Conservation (phyloP, 2,888 invertebrate species). For the Hirtodrosophila histrioides region DNA sequence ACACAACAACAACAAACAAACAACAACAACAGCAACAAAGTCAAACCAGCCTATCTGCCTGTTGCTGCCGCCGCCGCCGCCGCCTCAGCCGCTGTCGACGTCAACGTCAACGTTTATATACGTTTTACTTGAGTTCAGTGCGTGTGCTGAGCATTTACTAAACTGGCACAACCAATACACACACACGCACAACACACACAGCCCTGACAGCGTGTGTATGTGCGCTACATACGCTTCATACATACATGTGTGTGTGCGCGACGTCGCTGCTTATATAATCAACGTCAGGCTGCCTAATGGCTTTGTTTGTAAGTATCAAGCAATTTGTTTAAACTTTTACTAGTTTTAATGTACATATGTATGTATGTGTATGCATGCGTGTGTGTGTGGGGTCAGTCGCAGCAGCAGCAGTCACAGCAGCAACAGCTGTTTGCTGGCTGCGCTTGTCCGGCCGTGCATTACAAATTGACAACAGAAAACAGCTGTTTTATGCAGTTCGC, state of each 20-base stretch:
- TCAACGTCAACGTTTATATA: slow-evolving; percentile 34
- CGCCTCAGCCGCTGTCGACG: slow-evolving; percentile 20
- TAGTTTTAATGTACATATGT: slow-evolving; percentile 33
- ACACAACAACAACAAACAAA: slow-evolving; percentile 35
- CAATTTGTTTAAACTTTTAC: slow-evolving; percentile 70
- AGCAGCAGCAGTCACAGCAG: slow-evolving; percentile 3
- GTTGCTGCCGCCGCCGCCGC: slow-evolving; percentile 26
- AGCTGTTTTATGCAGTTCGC: slow-evolving; percentile 58
- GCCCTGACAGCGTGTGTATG: slow-evolving; percentile 3
- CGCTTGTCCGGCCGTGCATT: slow-evolving; percentile 32
- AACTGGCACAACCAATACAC: slow-evolving; percentile 72
- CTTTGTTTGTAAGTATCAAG: slow-evolving; percentile 75
- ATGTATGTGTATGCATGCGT: slow-evolving; percentile 5
- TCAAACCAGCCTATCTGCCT: slow-evolving; percentile 77
- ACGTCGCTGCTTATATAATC: slow-evolving; percentile 68
- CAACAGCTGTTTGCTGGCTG: slow-evolving; percentile 10
- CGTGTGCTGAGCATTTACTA: slow-evolving; percentile 75
- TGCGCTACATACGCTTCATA: slow-evolving; percentile 4
- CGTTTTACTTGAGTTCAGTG: slow-evolving; percentile 55
- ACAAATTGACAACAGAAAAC: slow-evolving; percentile 58
- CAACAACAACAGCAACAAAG: slow-evolving; percentile 49
- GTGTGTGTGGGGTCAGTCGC: slow-evolving; percentile 3
- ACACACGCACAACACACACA: slow-evolving; percentile 17
- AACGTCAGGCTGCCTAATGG: slow-evolving; percentile 63
- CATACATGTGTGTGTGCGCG: slow-evolving; percentile 23